Base-by-base conservation (phyloP, 2,797 vertebrate genomes). In the Trachurus trachurus region DNA sequence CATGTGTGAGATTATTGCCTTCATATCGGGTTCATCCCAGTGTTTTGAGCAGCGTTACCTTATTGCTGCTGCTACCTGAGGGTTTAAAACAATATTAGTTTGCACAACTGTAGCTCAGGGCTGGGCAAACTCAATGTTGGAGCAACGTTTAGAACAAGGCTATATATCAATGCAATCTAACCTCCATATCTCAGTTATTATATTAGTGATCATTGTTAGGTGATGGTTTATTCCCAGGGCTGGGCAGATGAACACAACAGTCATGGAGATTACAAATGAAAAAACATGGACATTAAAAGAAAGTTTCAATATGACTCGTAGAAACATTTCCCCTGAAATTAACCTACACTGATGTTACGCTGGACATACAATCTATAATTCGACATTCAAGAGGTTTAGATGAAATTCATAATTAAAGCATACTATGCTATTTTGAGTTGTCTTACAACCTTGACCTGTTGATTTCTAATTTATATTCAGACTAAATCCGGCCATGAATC, bases 1-100 rank as follows among this genome's bases (percentile, higher is more conserved):
- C 82, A 76, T 65, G 79, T 61, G 6, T 7, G 2, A 54, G 21
- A 15, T 54, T 26, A 62, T 56, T 50, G 21, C 52, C 5, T 40
- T 79, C 17, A 12, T 31, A 50, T 40, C 44, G 13, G 53, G 52
- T n/a, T 37, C 12, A 44, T 9, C 37, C 19, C 29, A 26, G 16
- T 17, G 19, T 64, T 40, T 64, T 11, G 44, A 34, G 9, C 16
- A 40, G 42, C 9, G 29, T 53, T 54, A 70, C 44, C 60, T 72
- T 5, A 26, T 37, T 54, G 64, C 15, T 71, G 21, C 54, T 54
- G 64, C 15, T 71, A 19, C 1, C 29, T 21, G 4, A 10, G 10
- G 57, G 7, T 13, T 80, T 61, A 12, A 65, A 58, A 12, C 8
- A 37, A 5, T 17, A 9, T 58, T 13, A 21, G 6, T 58, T 19